phyloP scores from a whole-genome alignment of 2,113 vertebrate genomes.

The Motacilla tschutschensis region DNA sequence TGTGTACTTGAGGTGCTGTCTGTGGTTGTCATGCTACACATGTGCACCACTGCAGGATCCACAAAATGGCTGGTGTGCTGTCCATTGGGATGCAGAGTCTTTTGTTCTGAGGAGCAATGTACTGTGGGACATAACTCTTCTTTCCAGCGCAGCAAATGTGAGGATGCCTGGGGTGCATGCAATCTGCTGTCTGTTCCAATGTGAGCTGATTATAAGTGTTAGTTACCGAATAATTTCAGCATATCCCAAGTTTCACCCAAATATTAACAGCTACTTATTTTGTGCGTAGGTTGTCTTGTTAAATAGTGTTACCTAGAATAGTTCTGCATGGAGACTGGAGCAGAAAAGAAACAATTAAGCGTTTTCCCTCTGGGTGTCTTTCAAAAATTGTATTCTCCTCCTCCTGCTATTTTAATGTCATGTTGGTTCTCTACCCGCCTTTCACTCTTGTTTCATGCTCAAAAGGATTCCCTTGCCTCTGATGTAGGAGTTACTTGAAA shows the following conservation, averaged over 20 bases:
- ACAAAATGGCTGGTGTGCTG: background rate
- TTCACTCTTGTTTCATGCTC: background rate
- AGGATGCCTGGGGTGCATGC: background rate
- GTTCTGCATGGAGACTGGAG: background rate
- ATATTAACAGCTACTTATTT: constrained; percentile 20
- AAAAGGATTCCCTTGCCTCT: background rate
- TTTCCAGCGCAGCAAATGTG: background rate
- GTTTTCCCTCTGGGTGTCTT: background rate
- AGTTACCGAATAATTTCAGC: constrained; percentile 14
- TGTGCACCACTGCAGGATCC: fast-evolving
- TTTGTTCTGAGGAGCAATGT: background rate
- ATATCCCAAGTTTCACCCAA: background rate
- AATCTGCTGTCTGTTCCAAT: background rate
- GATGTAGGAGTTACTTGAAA: background rate
- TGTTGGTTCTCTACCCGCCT: background rate
- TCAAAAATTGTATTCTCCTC: constrained; percentile 10
- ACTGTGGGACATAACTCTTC: background rate
- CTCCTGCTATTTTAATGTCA: constrained; percentile 17
- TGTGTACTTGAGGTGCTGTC: background rate
- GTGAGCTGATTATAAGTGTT: constrained; percentile 10
- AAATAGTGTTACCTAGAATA: constrained; percentile 15
- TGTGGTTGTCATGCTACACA: background rate
- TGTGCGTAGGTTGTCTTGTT: background rate
- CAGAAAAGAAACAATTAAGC: constrained; percentile 30
- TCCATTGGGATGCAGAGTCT: background rate